Base-by-base conservation (phyloP, 2,888 invertebrate genomes). In the Cataglyphis livida region DNA sequence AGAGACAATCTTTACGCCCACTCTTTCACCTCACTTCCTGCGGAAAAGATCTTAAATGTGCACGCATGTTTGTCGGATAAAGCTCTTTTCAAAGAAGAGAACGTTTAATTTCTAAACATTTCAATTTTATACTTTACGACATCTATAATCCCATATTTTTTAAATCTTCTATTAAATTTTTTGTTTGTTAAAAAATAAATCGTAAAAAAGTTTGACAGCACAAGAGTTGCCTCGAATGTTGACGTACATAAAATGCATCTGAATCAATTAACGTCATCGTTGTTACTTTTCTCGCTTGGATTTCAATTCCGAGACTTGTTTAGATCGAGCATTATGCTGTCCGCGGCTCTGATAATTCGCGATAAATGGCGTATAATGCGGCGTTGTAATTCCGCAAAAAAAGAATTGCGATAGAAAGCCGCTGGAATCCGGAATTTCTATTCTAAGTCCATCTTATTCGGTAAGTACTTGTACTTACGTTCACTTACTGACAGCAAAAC, bases 391-490 rank as follows among this genome's bases (percentile, higher is more conserved):
- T 15, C 7, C n/a, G 41, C 0, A 61, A 41, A 66, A 75, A 82
- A 87, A 75, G 81, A 54, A 81, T 87, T 79, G 54, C 41, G 82
- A 75, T 87, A 85, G 87, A 87, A 87, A 87, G 87, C 83, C 81
- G 41, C 18, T 81, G 76, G 83, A 85, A 87, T 87, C 85, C 87
- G 85, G 82, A 87, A 87, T 87, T 87, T 85, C 82, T 84, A 82
- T 68, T 51, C 82, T 35, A 82, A 83, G 83, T 75, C 79, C 70
- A 84, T 70, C 62, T 57, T 12, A 73, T 76, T 57, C 66, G 48
- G 48, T 68, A 44, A 25, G 15, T 28, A 76, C 25, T 28, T 15
- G 62, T 3, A 28, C 21, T 25, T 48, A 74, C 68, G 15, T 75
- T 86, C 74, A 68, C 76, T 81, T 54, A 41, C 28, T 57, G 57